These are phyloP conservation scores for Stichopus horrens DNA, from an alignment of 53 echinoderm and acorn worm species.

Conservation along the genomic window DNA sequence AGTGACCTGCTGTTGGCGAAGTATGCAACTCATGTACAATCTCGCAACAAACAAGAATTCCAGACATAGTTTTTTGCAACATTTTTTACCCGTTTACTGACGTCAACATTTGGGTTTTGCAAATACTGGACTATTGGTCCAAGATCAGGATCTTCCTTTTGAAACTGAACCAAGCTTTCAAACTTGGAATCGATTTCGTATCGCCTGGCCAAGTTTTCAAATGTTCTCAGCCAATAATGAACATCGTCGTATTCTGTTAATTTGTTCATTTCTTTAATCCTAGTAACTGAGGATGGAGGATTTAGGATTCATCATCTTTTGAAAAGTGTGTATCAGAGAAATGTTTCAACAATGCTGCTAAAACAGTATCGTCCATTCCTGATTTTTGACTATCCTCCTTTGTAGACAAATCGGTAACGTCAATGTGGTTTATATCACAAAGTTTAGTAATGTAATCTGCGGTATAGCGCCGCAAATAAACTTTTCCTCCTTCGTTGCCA, in stretches of 20 bases:
- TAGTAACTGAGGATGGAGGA: background rate
- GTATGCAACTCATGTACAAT: constrained; percentile 48
- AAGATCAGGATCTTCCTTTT: constrained; percentile 29
- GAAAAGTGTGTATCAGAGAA: constrained; percentile 9
- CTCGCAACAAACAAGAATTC: constrained; percentile 9
- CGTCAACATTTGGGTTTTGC: constrained; percentile 14
- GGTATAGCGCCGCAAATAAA: background rate
- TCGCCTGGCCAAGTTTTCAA: constrained; percentile 17
- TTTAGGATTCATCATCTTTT: background rate
- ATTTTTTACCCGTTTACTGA: background rate
- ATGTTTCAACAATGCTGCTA: constrained; percentile 10
- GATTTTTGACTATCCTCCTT: background rate
- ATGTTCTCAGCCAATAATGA: constrained; percentile 31
- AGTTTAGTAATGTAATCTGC: background rate
- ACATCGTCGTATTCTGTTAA: background rate
- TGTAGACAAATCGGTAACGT: background rate
- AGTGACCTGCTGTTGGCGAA: constrained; percentile 57
- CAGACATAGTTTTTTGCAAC: constrained; percentile 9
- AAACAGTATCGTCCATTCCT: constrained; percentile 21
- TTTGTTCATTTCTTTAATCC: constrained; percentile 21
- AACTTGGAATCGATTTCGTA: constrained; percentile 5
- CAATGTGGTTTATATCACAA: constrained; percentile 32
- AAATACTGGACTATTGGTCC: background rate
- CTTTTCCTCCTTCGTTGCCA: background rate
- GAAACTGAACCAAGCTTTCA: constrained; percentile 10